Conservation (phyloP, 2,113 vertebrate genomes). For the Cyrtonyx montezumae region DNA sequence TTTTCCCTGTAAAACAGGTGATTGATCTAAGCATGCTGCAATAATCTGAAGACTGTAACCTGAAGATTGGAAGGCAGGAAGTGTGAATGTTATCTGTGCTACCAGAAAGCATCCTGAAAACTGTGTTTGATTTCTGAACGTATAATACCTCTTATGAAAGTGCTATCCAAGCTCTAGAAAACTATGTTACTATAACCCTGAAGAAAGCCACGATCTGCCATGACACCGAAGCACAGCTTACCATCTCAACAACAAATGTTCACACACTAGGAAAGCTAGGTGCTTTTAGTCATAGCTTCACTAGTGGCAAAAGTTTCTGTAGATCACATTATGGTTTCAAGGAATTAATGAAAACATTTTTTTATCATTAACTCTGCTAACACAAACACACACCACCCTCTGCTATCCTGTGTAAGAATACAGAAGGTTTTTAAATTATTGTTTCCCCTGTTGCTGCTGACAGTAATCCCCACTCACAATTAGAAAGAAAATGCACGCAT, state of each 20-base stretch:
- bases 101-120: neutral
- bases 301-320: neutral
- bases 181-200: neutral
- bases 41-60: neutral
- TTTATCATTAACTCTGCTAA: neutral
- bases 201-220: neutral
- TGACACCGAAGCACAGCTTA: neutral
- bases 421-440: neutral
- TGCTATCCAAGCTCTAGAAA: neutral
- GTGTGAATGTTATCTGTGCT: fast-evolving
- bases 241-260: neutral
- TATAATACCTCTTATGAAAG: neutral
- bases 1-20: neutral
- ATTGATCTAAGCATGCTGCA: neutral
- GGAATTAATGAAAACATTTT: neutral
- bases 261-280: neutral
- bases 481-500: neutral
- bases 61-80: neutral
- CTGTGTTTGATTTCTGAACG: neutral
- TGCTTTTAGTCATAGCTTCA: neutral
- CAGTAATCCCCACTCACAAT: neutral
- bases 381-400: neutral
- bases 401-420: neutral
- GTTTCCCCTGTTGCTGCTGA: neutral
- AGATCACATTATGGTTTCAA: neutral